Base-by-base conservation (phyloP, 2,888 invertebrate genomes). In the Candidula unifasciata region DNA sequence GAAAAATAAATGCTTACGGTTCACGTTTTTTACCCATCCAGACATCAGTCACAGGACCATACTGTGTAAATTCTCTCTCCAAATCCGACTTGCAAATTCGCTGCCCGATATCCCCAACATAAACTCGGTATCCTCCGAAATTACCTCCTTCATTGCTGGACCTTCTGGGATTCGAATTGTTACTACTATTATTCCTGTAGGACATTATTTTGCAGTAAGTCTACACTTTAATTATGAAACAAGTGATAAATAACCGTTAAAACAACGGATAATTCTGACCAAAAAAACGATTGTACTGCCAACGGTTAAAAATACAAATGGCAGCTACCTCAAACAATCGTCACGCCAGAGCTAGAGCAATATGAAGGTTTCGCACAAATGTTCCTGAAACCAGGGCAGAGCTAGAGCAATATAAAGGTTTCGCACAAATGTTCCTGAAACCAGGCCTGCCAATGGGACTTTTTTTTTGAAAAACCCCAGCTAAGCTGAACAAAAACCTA, bases 81-180 rank as follows among this genome's bases (percentile, higher is more conserved):
- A 93, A 80, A 52, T 93, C 92, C 87, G 91, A 90, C 86, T 91
- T 92, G 24, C 90, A 89, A 2, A 92, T 89, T 82, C 91, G 87
- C 37, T 87, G 88, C 21, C 92, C 92, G n/a, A 93, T 87, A 87
- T 92, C 93, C 5, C 93, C 93, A 60, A 92, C 89, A 88, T 93
- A 93, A 13, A 93, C 90, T 37, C 93, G 86, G 86, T 91, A 92
- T n/a, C 93, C 93, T 78, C 91, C 90, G 35, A 74, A 84, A 35
- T 52, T 18, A 44, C 66, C 30, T 27, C n/a, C 16, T 21, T 77
- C 80, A 57, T 35, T 81, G 73, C 81, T 81, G 24, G 81, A n/a
- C n/a, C 81, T 81, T 24, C 81, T 78, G 21, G 27, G 21, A 33
- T 27, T n/a, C 24, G 44, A 33, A 44, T 44, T 44, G 13, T 44